phyloP scores from a whole-genome alignment of 2,797 vertebrate species.

The Bucorvus abyssinicus region DNA sequence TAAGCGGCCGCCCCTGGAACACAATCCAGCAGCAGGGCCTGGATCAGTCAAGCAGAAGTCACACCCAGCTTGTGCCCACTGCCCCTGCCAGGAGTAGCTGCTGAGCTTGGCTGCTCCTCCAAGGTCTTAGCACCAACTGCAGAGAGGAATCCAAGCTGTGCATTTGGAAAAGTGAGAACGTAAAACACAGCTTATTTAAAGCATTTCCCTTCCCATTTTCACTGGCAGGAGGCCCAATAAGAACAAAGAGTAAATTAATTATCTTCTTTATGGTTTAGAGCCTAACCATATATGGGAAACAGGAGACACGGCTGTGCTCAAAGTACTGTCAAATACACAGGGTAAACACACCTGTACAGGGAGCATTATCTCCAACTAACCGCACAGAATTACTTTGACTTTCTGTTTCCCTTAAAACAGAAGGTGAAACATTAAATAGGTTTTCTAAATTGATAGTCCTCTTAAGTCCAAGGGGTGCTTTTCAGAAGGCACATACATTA shows the following conservation, averaged over 20 bases:
- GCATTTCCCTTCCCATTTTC: not conserved
- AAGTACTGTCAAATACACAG: not conserved
- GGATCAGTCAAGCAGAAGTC: not conserved
- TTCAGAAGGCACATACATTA: not conserved
- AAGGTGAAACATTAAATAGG: not conserved
- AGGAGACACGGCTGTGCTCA: not conserved
- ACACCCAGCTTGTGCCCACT: fast-evolving
- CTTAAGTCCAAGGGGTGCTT: not conserved
- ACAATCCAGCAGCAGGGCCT: not conserved
- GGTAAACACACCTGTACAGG: not conserved
- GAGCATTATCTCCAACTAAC: not conserved
- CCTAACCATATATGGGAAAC: not conserved
- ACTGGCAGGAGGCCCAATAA: not conserved
- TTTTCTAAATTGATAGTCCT: not conserved
- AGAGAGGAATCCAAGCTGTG: not conserved
- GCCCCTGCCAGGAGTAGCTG: fast-evolving
- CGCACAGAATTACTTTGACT: not conserved
- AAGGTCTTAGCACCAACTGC: not conserved
- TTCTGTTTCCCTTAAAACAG: not conserved
- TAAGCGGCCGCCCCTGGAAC: not conserved
- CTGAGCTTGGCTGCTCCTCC: not conserved
- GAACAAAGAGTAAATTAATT: conserved; percentile 6
- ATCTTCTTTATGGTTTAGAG: not conserved
- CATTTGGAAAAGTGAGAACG: not conserved
- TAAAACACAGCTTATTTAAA: not conserved